These are phyloP conservation scores for Oryzias melastigma DNA, from an alignment of 2,113 vertebrate species.

Conservation along the genomic window DNA sequence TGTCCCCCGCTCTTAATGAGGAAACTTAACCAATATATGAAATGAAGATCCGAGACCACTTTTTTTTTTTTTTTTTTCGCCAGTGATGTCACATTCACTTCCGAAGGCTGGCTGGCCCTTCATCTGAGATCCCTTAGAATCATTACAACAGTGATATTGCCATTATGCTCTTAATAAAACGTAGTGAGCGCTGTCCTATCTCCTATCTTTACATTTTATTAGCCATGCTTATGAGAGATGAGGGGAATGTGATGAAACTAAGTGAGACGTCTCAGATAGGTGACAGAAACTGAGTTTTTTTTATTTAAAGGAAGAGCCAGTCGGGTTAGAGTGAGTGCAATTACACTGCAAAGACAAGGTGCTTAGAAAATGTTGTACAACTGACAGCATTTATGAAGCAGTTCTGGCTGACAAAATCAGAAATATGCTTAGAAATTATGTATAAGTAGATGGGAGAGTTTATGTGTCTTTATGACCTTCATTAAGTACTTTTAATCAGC, in stretches of 20 bases:
- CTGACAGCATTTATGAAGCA: conserved; percentile 7
- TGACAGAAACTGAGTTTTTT: conserved; percentile 56
- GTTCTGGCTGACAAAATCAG: too few species aligned
- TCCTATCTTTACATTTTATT: conserved; percentile 74
- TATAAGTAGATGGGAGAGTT: background rate
- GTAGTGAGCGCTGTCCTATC: conserved; percentile 57
- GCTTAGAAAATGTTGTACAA: conserved; percentile 2
- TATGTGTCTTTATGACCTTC: background rate
- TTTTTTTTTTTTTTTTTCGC: conserved; percentile 31
- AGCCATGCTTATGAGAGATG: conserved; percentile 62
- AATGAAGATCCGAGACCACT: conserved; percentile 52
- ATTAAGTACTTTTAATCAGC: too few species aligned
- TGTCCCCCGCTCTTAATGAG: conserved; percentile 60
- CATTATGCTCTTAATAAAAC: conserved; percentile 70
- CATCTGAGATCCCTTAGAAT: conserved; percentile 42
- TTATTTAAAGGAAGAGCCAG: conserved; percentile 17
- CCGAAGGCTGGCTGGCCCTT: conserved; percentile 30
- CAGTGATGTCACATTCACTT: conserved; percentile 66
- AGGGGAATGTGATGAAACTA: conserved; percentile 55
- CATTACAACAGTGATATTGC: conserved; percentile 52
- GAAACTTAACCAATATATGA: conserved; percentile 67
- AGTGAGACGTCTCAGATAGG: conserved; percentile 57
- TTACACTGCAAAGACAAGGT: conserved; percentile 27
- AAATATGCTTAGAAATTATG: background rate
- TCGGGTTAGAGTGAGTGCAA: conserved; percentile 25